phyloP scores from a whole-genome alignment of 2,888 invertebrate genomes.

The Scaptomyza reducta region DNA sequence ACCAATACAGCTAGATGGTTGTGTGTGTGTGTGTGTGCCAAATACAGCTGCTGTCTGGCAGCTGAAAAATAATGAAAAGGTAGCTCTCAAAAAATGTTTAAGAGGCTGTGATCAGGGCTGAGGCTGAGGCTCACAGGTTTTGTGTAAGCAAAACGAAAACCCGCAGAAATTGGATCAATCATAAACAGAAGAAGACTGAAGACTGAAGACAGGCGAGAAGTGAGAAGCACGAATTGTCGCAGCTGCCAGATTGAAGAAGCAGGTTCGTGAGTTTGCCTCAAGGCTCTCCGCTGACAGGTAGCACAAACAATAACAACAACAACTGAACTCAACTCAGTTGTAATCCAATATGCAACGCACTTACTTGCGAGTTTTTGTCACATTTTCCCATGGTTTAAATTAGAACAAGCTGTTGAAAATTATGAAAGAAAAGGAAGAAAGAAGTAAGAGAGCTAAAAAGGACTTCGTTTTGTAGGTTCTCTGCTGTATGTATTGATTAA shows the following conservation, averaged over 20 bases:
- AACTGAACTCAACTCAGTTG: conserved; percentile 6
- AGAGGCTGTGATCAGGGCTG: conserved; percentile 10
- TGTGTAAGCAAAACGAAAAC: too few relatives aligned
- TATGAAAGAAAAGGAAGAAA: conserved; percentile 35
- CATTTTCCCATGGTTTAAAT: conserved; percentile 60
- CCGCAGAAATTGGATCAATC: conserved; percentile 82
- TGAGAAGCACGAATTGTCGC: conserved; percentile 51
- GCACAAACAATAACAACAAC: conserved; percentile 15
- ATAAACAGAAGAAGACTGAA: conserved; percentile 26
- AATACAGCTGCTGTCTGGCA: conserved; percentile 59
- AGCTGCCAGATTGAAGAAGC: conserved; percentile 36
- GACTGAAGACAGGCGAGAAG: conserved; percentile 18
- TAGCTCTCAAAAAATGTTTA: conserved; percentile 6
- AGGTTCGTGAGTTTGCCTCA: conserved; percentile 50
- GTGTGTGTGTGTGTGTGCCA: conserved; percentile 36
- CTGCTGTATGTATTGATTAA: conserved; percentile 35
- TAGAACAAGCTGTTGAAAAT: conserved; percentile 70
- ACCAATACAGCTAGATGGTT: neutral
- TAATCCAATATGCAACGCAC: conserved; percentile 60
- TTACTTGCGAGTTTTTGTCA: conserved; percentile 12
- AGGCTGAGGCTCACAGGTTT: conserved; percentile 2
- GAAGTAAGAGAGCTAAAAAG: neutral
- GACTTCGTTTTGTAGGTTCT: neutral
- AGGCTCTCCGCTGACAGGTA: conserved; percentile 41
- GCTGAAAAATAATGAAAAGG: conserved; percentile 24